Evolutionary conservation across 1,140 invertebrate genomes (phyloP), one percentile per base, ranked within the genome.

Genomic region (Patella vulgata): DNA sequence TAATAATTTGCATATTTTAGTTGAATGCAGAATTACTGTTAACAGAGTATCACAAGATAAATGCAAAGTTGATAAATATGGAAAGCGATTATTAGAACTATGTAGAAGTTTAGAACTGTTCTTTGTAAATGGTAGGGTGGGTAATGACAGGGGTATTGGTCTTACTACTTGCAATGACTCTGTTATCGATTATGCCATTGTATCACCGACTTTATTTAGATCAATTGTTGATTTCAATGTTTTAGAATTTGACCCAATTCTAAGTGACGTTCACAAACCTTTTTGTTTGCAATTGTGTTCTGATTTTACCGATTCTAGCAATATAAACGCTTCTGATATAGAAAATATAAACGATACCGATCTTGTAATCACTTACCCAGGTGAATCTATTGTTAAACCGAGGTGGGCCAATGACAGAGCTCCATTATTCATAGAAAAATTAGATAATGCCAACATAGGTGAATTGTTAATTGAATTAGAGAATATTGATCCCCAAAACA

Each of bases 161-260:
- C 33, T 8, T 14, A 36, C 33, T 36, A 36, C 33, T 8, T 36
- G 33, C 14, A 5, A 36, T 14, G 14, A 36, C 14, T 36, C 33
- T 40, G 52, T 54, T 11, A 54, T 42, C 40, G 39, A 42, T 54
- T 54, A 54, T 54, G 52, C 11, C 3, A 42, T 54, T 54, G 36
- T 54, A 21, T 42, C 52, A 42, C 52, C 52, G 8, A 12, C 8
- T 8, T 27, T 39, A 17, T 54, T 54, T 36, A 39, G 52, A 23
- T 23, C 52, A 23, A 4, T 54, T 21, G 25, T 42, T 42, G 52
- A 54, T 42, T 54, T 54, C 17, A 54, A 42, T 54, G 31, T 54
- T 0, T 40, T 54, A 42, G 5, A 31, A 21, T 54, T 54, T 42
- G 52, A 54, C 23, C 36, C 52, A 0, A 54, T 54, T 6, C 0